Base-by-base conservation (phyloP, 37 sponge, comb jelly and placozoan species). In the Beroe ovata region DNA sequence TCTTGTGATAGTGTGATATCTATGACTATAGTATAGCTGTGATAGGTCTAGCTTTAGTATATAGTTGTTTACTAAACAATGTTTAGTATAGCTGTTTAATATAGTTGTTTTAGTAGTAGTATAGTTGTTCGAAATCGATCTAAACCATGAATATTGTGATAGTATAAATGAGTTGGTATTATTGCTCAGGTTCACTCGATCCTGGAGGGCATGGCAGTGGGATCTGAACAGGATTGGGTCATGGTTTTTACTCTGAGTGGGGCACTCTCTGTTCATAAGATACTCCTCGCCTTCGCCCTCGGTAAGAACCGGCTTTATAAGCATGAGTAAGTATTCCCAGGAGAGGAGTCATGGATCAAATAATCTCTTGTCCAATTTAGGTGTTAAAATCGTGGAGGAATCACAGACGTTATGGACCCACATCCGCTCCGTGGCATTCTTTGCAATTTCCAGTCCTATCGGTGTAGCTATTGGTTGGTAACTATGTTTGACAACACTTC, bases 381-480 rank as follows among this genome's bases (percentile, higher is more conserved):
- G 84, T 38, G 41, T 38, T 16, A 77, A 77, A 54, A 77, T 77
- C 28, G 84, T 77, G 3, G 84, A 77, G 4, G 84, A 77, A 41
- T 39, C 54, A n/a, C 84, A 77, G 33, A 38, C 38, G 39, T 54
- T 77, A 3, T 4, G n/a, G 23, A 42, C 54, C 41, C 84, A 77
- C 47, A 77, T 77, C 54, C 4, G 84, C 21, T 77, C 84, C 26
- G 84, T 77, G 16, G 84, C 47, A 20, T 42, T 77, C 84, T 77
- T 77, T 36, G 84, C 84, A 0, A 36, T 38, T 23, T 77, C 84
- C 84, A 77, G 84, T 42, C 84, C 84, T n/a, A 77, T 77, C 28
- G 84, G 84, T 41, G 54, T 42, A 2, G 84, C 69, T 14, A 66
- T 66, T 14, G 69, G 69, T 66, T 0, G 8, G 69, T 66, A n/a